Evolutionary conservation across 2,888 invertebrate species (phyloP), one percentile per base, ranked within the genome.

Genomic region (Eupithecia centaureata): DNA sequence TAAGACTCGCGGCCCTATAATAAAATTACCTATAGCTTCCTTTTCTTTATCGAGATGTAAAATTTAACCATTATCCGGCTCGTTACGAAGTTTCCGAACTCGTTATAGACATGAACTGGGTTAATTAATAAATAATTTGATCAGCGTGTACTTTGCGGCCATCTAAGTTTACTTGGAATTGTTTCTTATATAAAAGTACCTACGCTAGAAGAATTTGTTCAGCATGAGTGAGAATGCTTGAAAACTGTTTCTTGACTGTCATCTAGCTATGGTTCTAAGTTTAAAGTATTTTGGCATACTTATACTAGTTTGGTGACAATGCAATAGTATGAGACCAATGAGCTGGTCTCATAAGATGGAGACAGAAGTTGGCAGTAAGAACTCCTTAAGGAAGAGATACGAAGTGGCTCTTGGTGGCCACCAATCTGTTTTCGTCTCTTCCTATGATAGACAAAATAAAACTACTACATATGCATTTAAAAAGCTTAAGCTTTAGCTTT

Each of bases 51-150:
- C 62, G 38, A 60, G 57, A 63, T 52, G 52, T 54, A 61, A 70
- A n/a, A 47, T 47, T 47, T 38, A 61, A 42, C 66, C 63, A 65
- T 65, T 63, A 63, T 61, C 32, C 56, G 56, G n/a, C 63, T 68
- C 51, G 63, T 66, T 70, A 30, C 18, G 56, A 70, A 70, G 63
- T 66, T 70, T 57, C 54, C 51, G 12, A 70, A 42, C 66, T 66
- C 66, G 70, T 70, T 66, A 52, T 68, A 61, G 61, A 33, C 61
- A 66, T 63, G 28, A 70, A 70, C 51, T 66, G 58, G 70, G 70
- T 68, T 63, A 68, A 68, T 66, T 62, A 66, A 68, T 65, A 69
- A 67, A 63, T 69, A 65, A 69, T 69, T 69, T 63, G 64, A 69
- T 63, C 56, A 35, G 54, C 59, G 18, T 56, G 67, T 66, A 64